Evolutionary conservation across 1,140 invertebrate genomes (phyloP), one percentile per base, ranked within the genome.

Genomic region (Whitmania pigra): DNA sequence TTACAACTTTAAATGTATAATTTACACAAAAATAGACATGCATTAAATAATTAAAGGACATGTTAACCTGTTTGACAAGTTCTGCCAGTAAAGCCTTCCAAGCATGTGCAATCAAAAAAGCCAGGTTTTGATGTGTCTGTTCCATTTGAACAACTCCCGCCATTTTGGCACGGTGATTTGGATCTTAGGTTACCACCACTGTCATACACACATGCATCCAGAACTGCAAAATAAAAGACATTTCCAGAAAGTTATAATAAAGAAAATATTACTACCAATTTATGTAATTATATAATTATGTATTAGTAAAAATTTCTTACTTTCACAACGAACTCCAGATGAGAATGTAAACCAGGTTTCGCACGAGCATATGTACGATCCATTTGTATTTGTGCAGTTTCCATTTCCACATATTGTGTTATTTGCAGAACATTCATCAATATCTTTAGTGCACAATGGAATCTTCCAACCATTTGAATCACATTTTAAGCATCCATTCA

Each of bases 11-110:
- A 63, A 22, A 63, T 11, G 2, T 11, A 2, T 13, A 63, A 63
- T 15, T 63, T 25, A 63, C 11, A 18, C 11, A 63, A 18, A 63
- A 63, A 25, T 63, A 17, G 7, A n/a, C 20, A n/a, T n/a, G 22
- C 57, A 63, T 57, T 57, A 57, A 57, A n/a, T 57, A 9, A 57
- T 57, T 57, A 57, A 57, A 57, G 9, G 54, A n/a, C 9, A 20
- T 25, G 15, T 31, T 63, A 25, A 63, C 57, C 57, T 2, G 7
- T 13, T 63, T 63, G 6, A 31, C 57, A 63, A 18, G 22, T 63
- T n/a, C 57, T 18, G 20, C 22, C n/a, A n/a, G n/a, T 31, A 63
- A 18, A 63, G 29, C 57, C 57, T 63, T 11, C 6, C 57, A 31
- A 7, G 22, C 57, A 63, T 18, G 2, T 31, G 29, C 57, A 63